These are phyloP conservation scores for Dermolepida albohirtum DNA, from an alignment of 2,888 invertebrate genomes.

Conservation along the genomic window DNA sequence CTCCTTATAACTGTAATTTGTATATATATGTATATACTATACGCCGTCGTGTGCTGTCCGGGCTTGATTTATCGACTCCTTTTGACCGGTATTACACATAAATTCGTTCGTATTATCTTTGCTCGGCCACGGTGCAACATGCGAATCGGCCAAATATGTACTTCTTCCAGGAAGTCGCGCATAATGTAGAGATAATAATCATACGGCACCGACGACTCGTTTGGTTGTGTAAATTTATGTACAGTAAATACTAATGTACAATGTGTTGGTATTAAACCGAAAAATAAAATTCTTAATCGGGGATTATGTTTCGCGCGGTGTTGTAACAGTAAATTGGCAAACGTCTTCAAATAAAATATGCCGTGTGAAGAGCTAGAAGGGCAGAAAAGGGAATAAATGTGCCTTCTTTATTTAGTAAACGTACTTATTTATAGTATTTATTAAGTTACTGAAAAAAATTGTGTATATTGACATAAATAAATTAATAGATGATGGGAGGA, in stretches of 20 bases:
- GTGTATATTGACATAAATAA: no score
- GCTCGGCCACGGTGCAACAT: constrained; percentile 16
- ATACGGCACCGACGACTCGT: constrained; percentile 30
- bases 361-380: no score
- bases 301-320: constrained; percentile 15
- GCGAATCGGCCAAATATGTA: constrained; percentile 41
- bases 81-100: constrained; percentile 43
- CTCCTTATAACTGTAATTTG: constrained; percentile 37
- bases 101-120: constrained; percentile 39
- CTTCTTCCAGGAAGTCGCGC: constrained; percentile 46
- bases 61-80: constrained; percentile 39
- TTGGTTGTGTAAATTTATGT: constrained; percentile 8
- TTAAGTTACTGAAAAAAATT: no score
- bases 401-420: no score
- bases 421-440: no score
- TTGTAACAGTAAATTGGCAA: constrained; percentile 8
- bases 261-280: constrained; percentile 2
- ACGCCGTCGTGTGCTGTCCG: background rate
- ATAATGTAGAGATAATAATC: constrained; percentile 44
- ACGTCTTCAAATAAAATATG: no score
- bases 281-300: constrained; percentile 24
- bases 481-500: no score
- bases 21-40: constrained; percentile 7
- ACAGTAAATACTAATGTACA: constrained; percentile 15
- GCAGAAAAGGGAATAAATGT: no score